A percentile compares a stretch with the other conserved stretches of the same genome.
These are phyloP conservation scores for Podarcis cretensis DNA, from an alignment of 2,113 vertebrate genomes.

Conservation along the genomic window DNA sequence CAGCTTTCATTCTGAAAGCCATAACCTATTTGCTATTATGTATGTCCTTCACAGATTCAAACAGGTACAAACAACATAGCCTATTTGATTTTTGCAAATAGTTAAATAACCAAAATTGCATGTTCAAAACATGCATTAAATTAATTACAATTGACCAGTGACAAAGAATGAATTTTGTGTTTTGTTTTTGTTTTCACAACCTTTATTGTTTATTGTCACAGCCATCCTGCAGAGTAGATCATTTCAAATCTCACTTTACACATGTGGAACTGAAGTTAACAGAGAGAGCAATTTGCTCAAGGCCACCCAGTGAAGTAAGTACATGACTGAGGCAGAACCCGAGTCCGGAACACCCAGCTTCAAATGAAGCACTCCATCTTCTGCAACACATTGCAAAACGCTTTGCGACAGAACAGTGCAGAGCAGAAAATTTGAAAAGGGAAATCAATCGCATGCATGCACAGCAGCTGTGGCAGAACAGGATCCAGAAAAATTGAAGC, in stretches of 20 bases:
- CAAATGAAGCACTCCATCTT: not conserved
- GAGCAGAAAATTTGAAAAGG: not conserved
- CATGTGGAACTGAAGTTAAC: not conserved
- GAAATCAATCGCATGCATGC: not conserved
- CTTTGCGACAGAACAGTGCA: too few species aligned
- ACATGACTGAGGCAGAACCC: not conserved
- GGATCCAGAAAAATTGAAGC: too few species aligned
- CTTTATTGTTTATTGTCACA: not conserved
- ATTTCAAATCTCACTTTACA: not conserved
- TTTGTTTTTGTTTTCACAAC: too few species aligned
- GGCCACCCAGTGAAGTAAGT: not conserved
- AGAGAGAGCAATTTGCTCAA: not conserved
- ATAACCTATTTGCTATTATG: not conserved
- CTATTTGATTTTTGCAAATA: not conserved
- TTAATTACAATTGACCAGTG: not conserved
- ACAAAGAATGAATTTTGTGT: not conserved
- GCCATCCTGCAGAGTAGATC: not conserved
- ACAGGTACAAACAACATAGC: not conserved
- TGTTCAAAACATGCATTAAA: not conserved
- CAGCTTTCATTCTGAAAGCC: not conserved
- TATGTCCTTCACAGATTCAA: not conserved
- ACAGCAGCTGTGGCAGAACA: too few species aligned
- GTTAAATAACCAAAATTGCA: not conserved
- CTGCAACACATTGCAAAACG: not conserved
- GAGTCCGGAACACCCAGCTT: not conserved